Evolutionary conservation across 2,888 invertebrate species (phyloP).

Genomic region (Lumbricus terrestris): DNA sequence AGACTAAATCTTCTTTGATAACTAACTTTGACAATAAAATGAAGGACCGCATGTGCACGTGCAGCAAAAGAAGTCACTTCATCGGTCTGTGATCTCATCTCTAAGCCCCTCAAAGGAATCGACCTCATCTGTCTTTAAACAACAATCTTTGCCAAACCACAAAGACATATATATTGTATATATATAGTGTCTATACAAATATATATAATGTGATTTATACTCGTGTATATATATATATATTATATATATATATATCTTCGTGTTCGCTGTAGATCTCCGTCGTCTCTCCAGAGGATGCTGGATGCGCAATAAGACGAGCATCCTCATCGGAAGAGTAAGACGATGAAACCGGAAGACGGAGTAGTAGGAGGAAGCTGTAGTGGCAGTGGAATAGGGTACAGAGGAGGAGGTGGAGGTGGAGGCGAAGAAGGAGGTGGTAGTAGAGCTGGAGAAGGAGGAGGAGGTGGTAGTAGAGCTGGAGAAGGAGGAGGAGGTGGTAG

Average conservation of each 20-base stretch:
- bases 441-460: background rate
- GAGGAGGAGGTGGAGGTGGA: background rate
- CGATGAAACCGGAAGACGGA: background rate
- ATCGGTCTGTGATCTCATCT: background rate
- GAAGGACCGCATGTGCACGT: background rate
- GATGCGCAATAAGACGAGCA: background rate
- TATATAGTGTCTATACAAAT: no score
- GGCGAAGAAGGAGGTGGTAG: background rate
- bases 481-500: background rate
- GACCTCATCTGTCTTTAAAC: background rate
- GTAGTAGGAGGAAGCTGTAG: background rate
- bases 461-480: no score
- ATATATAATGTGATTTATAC: no score
- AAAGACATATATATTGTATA: background rate
- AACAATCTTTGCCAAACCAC: background rate
- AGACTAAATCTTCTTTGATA: background rate
- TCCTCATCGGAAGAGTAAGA: background rate
- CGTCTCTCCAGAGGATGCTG: background rate
- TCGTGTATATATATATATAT: no score
- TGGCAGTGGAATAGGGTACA: background rate
- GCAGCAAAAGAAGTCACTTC: no score
- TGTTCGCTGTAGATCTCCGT: background rate
- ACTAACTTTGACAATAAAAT: background rate
- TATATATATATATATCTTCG: no score
- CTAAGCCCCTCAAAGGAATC: background rate